Percentiles rank a stretch among this genome's conserved stretches.
phyloP scores from a whole-genome alignment of 1,140 invertebrate species.

The Tetragnatha versicolor region DNA sequence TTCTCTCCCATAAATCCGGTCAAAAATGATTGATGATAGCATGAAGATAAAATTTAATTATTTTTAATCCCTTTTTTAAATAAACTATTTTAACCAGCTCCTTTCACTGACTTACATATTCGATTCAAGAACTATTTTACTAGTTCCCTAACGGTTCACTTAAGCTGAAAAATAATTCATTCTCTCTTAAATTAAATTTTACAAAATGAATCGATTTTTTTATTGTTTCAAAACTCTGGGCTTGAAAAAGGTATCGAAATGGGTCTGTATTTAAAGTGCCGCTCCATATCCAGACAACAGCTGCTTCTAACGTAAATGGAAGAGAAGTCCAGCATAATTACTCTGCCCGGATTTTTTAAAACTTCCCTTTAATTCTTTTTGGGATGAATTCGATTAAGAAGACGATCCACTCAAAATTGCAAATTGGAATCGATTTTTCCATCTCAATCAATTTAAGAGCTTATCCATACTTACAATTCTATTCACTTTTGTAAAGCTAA shows the following conservation, averaged over 20 bases:
- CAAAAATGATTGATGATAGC: too few relatives aligned
- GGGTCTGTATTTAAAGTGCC: background rate
- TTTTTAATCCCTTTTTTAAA: too few relatives aligned
- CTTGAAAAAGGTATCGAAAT: background rate
- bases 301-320: constrained; percentile 9
- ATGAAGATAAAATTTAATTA: too few relatives aligned
- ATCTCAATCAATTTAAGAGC: constrained; percentile 11
- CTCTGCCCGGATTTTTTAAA: background rate
- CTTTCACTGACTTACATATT: too few relatives aligned
- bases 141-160: too few relatives aligned
- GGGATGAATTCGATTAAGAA: background rate
- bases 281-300: constrained; percentile 8
- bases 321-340: constrained; percentile 11
- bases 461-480: constrained; percentile 10
- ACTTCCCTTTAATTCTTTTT: constrained; percentile 1
- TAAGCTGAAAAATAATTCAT: too few relatives aligned
- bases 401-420: constrained; percentile 14
- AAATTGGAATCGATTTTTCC: constrained; percentile 30
- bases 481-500: background rate
- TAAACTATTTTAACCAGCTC: too few relatives aligned
- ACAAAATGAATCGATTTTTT: background rate
- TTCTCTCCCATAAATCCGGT: too few relatives aligned
- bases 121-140: too few relatives aligned
- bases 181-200: background rate
- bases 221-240: background rate